phyloP scores from a whole-genome alignment of 2,888 invertebrate genomes.

The Polyommatus iphigenia region DNA sequence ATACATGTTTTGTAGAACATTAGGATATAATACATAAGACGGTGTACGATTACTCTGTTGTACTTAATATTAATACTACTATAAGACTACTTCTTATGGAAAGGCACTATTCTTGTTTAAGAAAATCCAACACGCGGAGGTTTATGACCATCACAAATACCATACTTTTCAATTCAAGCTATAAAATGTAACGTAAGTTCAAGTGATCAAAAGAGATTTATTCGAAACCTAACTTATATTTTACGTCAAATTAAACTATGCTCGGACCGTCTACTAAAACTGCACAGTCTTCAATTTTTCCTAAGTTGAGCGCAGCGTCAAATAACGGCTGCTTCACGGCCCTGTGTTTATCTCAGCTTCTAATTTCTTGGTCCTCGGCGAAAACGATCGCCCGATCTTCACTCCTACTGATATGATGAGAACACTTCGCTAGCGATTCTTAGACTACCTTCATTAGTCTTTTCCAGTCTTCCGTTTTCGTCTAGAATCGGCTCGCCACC shows the following conservation, averaged over 20 bases:
- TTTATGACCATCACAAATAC: slow-evolving; percentile 20
- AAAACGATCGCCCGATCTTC: slow-evolving; percentile 54
- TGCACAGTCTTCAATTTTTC: slow-evolving; percentile 62
- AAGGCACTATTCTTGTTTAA: slow-evolving; percentile 75
- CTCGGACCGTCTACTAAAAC: slow-evolving; percentile 25
- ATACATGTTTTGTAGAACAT: slow-evolving; percentile 21
- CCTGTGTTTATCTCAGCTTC: slow-evolving; percentile 30
- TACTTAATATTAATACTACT: slow-evolving; percentile 11
- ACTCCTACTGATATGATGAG: slow-evolving; percentile 72
- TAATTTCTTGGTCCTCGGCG: slow-evolving; percentile 60
- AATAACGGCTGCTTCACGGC: slow-evolving; percentile 1
- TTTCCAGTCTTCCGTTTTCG: slow-evolving; percentile 69
- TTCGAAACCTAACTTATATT: slow-evolving; percentile 20
- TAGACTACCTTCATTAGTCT: slow-evolving; percentile 59
- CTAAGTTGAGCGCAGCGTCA: slow-evolving; percentile 25
- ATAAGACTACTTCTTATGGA: slow-evolving; percentile 43
- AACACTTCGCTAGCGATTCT: slow-evolving; percentile 58
- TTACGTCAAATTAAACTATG: slow-evolving; percentile 10
- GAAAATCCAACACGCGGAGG: slow-evolving; percentile 42
- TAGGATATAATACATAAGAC: slow-evolving; percentile 19
- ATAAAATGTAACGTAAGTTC: slow-evolving; percentile 16
- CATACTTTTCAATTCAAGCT: slow-evolving; percentile 29
- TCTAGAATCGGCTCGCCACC: slow-evolving; percentile 38
- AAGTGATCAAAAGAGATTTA: slow-evolving; percentile 27
- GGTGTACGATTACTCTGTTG: not conserved